These are phyloP conservation scores for Leistus spinibarbis DNA, from an alignment of 2,888 invertebrate genomes.

Conservation along the genomic window DNA sequence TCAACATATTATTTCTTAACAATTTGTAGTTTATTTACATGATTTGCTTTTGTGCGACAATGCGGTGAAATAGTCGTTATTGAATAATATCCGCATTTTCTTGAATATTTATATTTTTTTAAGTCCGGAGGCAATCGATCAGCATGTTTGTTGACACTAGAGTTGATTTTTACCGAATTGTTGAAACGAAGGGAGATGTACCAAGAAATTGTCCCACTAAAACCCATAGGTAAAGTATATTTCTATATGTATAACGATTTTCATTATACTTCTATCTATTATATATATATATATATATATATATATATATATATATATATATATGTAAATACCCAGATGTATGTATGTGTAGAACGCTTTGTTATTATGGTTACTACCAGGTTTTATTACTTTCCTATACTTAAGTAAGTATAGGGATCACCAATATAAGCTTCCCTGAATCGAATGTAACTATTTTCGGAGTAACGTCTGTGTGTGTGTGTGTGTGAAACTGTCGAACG, in stretches of 20 bases:
- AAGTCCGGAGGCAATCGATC: conserved; percentile 55
- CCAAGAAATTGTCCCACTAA: conserved; percentile 65
- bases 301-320: too few relatives aligned
- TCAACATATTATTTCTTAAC: background rate
- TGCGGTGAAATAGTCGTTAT: background rate
- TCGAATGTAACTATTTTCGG: too few relatives aligned
- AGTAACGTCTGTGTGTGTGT: too few relatives aligned
- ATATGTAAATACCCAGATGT: too few relatives aligned
- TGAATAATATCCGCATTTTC: conserved; percentile 18
- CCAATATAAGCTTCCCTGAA: too few relatives aligned
- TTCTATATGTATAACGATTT: background rate
- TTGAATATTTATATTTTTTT: conserved; percentile 39
- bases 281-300: too few relatives aligned
- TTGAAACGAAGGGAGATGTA: conserved; percentile 70
- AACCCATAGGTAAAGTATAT: conserved; percentile 59
- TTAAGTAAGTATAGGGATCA: too few relatives aligned
- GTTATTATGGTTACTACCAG: too few relatives aligned
- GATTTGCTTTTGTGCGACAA: background rate
- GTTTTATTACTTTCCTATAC: too few relatives aligned
- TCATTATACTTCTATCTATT: too few relatives aligned
- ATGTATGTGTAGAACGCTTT: too few relatives aligned
- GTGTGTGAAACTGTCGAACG: too few relatives aligned
- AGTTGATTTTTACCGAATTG: conserved; percentile 73
- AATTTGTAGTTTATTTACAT: conserved; percentile 5
- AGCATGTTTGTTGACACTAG: conserved; percentile 70